phyloP scores from a whole-genome alignment of 23 tunicate genomes.

The Corella eumyota region DNA sequence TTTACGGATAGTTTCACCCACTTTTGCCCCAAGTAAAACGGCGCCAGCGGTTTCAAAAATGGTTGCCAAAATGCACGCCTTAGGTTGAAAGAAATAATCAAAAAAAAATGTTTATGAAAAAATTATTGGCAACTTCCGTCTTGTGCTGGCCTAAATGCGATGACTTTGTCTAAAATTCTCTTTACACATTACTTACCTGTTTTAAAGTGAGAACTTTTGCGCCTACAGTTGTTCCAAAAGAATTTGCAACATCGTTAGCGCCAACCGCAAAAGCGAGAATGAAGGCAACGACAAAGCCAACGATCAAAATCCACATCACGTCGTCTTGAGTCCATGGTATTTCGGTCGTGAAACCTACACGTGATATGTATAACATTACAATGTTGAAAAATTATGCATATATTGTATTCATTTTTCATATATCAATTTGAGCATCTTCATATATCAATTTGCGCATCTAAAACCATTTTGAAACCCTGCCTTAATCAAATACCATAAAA shows the following conservation, averaged over 20 bases:
- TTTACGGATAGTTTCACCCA: constrained; percentile 88
- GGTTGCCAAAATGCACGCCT: constrained; percentile 92
- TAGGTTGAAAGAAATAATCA: too few relatives aligned
- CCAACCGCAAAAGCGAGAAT: constrained; percentile 87
- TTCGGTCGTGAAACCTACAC: constrained; percentile 23
- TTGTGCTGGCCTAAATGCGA: too few relatives aligned
- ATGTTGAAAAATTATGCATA: too few relatives aligned
- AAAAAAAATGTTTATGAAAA: too few relatives aligned
- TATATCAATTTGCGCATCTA: too few relatives aligned
- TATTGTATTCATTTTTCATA: too few relatives aligned
- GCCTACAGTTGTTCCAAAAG: constrained; percentile 90
- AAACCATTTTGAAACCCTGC: too few relatives aligned
- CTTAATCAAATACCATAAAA: too few relatives aligned
- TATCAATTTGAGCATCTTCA: too few relatives aligned
- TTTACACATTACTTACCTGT: constrained; percentile 49
- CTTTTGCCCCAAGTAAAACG: constrained; percentile 82
- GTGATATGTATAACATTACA: too few relatives aligned
- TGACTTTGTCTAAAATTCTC: too few relatives aligned
- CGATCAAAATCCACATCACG: constrained; percentile 54
- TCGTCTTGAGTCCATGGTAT: constrained; percentile 28
- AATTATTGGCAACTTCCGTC: too few relatives aligned
- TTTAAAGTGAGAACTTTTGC: constrained; percentile 67
- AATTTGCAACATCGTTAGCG: constrained; percentile 93
- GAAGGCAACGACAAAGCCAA: constrained; percentile 81
- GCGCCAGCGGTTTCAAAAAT: constrained; percentile 87